Percentiles rank a stretch among this genome's conserved stretches.
phyloP scores from a whole-genome alignment of 2,797 vertebrate genomes.

The Saxicola maurus region DNA sequence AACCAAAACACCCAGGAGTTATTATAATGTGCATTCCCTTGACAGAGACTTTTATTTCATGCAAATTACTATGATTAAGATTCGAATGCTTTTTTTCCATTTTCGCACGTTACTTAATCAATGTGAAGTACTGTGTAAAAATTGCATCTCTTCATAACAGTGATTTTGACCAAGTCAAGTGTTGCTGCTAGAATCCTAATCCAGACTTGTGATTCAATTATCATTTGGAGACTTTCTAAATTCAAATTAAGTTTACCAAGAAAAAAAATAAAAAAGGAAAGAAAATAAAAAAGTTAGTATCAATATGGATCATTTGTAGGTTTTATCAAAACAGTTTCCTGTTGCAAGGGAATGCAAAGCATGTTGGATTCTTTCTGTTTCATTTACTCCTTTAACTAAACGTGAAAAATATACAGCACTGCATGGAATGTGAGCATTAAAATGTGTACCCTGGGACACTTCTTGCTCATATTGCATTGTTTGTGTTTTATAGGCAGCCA shows the following conservation, averaged over 20 bases:
- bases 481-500: slow-evolving; percentile 53
- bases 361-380: slow-evolving; percentile 31
- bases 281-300: slow-evolving; percentile 34
- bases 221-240: slow-evolving; percentile 78
- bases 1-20: slow-evolving; percentile 80
- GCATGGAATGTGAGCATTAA: slow-evolving; percentile 56
- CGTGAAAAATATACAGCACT: slow-evolving; percentile 40
- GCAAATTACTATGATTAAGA: slow-evolving; percentile 98
- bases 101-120: slow-evolving; percentile 98
- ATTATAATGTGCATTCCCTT: slow-evolving; percentile 80
- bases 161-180: slow-evolving; percentile 99
- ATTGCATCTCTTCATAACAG: slow-evolving; percentile 94
- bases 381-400: slow-evolving; percentile 42
- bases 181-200: slow-evolving; percentile 98
- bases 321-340: slow-evolving; percentile 54
- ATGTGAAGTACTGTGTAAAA: slow-evolving; percentile 99
- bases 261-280: background rate
- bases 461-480: slow-evolving; percentile 41
- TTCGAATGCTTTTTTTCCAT: slow-evolving; percentile 87
- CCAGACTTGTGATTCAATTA: slow-evolving; percentile 98
- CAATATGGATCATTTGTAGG: slow-evolving; percentile 57
- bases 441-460: slow-evolving; percentile 53
- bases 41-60: slow-evolving; percentile 96
- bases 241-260: slow-evolving; percentile 71
- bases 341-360: slow-evolving; percentile 33